phyloP scores from a whole-genome alignment of 2,113 vertebrate genomes.

The Melanostigma gelatinosum region DNA sequence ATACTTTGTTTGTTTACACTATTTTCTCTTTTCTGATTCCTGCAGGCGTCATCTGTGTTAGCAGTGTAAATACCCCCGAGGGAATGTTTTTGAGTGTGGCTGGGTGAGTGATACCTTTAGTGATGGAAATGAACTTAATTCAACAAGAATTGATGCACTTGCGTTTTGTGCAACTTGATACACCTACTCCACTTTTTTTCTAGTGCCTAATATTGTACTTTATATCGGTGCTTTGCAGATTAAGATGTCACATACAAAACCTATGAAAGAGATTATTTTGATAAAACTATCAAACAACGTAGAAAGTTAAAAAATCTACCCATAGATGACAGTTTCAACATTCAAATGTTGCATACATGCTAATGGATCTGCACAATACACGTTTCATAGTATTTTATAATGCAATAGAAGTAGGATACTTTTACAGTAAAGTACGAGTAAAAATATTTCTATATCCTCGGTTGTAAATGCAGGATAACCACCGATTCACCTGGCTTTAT shows the following conservation, averaged over 20 bases:
- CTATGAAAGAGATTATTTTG: background rate
- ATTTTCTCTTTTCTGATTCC: background rate
- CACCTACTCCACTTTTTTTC: background rate
- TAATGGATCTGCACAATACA: background rate
- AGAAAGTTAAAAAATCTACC: background rate
- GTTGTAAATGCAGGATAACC: background rate
- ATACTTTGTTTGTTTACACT: conserved; percentile 49
- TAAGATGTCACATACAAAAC: background rate
- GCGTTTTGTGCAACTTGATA: background rate
- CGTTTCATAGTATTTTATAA: background rate
- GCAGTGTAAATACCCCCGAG: conserved; percentile 11
- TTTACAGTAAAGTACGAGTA: background rate
- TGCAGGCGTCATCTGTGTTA: conserved; percentile 28
- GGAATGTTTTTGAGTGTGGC: conserved; percentile 1
- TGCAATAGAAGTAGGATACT: background rate
- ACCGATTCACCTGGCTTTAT: too few relatives aligned
- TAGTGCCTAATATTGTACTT: background rate
- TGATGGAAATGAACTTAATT: background rate
- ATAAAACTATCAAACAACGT: background rate
- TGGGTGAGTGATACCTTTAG: conserved; percentile 13
- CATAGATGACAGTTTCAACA: background rate
- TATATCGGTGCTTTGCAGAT: background rate
- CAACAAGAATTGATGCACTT: conserved; percentile 2
- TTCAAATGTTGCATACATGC: background rate
- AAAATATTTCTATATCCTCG: background rate